Base-by-base conservation (phyloP, 2,888 invertebrate genomes). In the Cantharis rustica region DNA sequence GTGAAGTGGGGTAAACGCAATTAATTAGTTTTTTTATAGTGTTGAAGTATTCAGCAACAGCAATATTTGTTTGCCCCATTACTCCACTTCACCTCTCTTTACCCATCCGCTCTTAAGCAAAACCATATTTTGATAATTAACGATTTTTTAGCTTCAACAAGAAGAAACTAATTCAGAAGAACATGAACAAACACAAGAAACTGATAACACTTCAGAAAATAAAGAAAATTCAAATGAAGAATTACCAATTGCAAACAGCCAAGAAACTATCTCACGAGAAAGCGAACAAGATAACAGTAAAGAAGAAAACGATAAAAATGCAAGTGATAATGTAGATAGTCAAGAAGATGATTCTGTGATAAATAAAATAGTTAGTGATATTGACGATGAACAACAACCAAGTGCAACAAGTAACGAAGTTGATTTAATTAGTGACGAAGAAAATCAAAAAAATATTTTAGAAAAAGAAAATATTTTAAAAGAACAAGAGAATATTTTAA, bases 91-190 rank as follows among this genome's bases (percentile, higher is more conserved):
- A 20, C 20, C 20, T 20, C 20, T 5, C 20, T 5, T 20, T 7
- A 23, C 9, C 23, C 23, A 5, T 23, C 23, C 7, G 9, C 23
- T 23, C 10, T 27, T 27, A 10, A 10, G 10, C 3, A n/a, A 47
- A 47, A 47, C 7, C 5, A n/a, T 47, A 7, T 47, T n/a, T 47
- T 47, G n/a, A n/a, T 47, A 47, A n/a, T 47, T 47, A 5, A 47
- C 9, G 0, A n/a, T 47, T 47, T 47, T 47, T n/a, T 47, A 47
- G 47, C 47, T 47, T 47, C 47, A 47, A 47, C 70, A 82, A 84
- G 68, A 80, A 80, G 63, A 77, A 88, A 84, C 89, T 88, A 84
- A 85, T 89, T 10, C 23, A 5, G 17, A n/a, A 23, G 68, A 75
- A 61, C 31, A 26, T 83, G 88, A 88, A 82, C 83, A 88, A 84